These are phyloP conservation scores for Xenentodon cancila DNA, from an alignment of 2,797 vertebrate species.

Conservation along the genomic window DNA sequence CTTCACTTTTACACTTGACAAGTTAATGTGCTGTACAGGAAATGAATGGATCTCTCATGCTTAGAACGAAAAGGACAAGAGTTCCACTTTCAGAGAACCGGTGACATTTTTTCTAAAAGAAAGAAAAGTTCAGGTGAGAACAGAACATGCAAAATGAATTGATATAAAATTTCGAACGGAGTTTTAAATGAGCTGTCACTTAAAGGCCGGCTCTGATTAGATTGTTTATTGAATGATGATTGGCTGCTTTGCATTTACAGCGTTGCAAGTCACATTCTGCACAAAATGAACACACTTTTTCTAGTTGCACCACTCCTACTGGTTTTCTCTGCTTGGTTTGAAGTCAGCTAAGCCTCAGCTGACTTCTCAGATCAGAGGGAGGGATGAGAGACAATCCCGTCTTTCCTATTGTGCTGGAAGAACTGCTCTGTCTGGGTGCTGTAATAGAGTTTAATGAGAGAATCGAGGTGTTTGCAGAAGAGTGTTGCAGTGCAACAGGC, in stretches of 20 bases:
- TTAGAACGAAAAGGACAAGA: conserved; percentile 10
- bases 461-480: conserved; percentile 60
- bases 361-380: conserved; percentile 14
- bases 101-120: background rate
- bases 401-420: conserved; percentile 63
- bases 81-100: conserved; percentile 2
- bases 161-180: background rate
- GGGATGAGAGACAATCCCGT: conserved; percentile 45
- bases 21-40: conserved; percentile 60
- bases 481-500: conserved; percentile 52
- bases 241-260: no score
- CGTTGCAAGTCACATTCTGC: no score
- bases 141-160: background rate
- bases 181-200: background rate
- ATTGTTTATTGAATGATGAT: no score
- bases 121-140: conserved; percentile 4
- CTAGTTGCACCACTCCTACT: no score
- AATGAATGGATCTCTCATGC: conserved; percentile 49
- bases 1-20: conserved; percentile 48
- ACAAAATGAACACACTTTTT: no score
- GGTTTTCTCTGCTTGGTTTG: no score
- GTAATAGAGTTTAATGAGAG: conserved; percentile 73
- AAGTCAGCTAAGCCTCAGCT: background rate
- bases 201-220: no score
- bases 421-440: conserved; percentile 59